Evolutionary conservation across 1,140 invertebrate genomes (phyloP).

Genomic region (Oryzaephilus surinamensis): DNA sequence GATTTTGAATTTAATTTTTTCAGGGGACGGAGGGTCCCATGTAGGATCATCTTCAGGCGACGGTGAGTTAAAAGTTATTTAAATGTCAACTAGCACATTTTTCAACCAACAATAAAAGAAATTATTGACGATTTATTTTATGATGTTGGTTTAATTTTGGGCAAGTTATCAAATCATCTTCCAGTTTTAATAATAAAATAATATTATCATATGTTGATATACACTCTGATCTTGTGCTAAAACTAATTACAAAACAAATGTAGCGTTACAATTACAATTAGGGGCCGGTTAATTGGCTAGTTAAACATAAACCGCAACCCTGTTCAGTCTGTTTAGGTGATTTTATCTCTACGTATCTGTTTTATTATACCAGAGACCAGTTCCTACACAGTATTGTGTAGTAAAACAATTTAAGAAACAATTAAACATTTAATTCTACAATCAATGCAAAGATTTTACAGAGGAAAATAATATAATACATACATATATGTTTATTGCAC

Average conservation of each 20-base stretch:
- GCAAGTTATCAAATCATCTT: no score
- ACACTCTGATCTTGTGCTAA: no score
- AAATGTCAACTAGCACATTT: not conserved
- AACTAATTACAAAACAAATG: conserved; percentile 22
- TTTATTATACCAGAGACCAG: no score
- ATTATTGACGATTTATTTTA: no score
- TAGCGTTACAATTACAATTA: conserved; percentile 20
- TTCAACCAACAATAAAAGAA: not conserved
- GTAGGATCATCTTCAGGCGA: conserved; percentile 34
- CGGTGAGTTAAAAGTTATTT: conserved; percentile 24
- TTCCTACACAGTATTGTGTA: conserved; percentile 2
- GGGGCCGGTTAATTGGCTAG: conserved; percentile 22
- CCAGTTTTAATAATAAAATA: no score
- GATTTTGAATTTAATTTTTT: conserved; percentile 17
- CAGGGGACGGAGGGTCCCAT: conserved; percentile 33
- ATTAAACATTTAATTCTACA: no score
- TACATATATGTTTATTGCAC: not conserved
- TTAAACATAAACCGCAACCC: conserved; percentile 22
- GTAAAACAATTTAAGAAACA: not conserved
- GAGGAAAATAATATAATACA: no score
- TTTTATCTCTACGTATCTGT: conserved; percentile 9
- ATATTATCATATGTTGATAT: no score
- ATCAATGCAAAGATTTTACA: no score
- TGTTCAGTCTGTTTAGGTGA: conserved; percentile 6
- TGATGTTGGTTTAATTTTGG: no score